phyloP scores from a whole-genome alignment of 2,888 invertebrate species.

The Melieria crassipennis region DNA sequence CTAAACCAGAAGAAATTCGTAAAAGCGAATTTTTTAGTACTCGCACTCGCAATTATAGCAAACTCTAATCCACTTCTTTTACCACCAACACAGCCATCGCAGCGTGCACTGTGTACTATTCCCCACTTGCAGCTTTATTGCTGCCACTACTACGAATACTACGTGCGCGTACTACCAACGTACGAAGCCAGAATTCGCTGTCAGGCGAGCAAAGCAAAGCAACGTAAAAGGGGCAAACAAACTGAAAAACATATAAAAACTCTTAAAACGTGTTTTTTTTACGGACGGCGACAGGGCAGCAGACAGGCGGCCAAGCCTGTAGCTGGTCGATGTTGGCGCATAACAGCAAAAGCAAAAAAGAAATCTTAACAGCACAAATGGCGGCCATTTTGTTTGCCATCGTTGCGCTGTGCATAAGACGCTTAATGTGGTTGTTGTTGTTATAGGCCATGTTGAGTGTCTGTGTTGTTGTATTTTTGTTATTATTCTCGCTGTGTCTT shows the following conservation, averaged over 20 bases:
- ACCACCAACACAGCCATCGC: background rate
- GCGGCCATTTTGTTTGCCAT: slow-evolving; percentile 5
- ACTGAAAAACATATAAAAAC: slow-evolving; percentile 33
- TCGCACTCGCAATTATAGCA: background rate
- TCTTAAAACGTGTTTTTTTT: slow-evolving; percentile 50
- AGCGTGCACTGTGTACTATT: background rate
- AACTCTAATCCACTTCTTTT: no score
- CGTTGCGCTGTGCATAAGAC: background rate
- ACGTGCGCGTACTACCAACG: background rate
- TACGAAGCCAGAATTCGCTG: no score
- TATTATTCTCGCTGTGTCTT: no score
- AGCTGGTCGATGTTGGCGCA: background rate
- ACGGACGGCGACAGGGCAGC: background rate
- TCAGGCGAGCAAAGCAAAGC: no score
- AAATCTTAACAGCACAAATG: background rate
- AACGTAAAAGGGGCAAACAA: background rate
- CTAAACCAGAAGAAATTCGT: background rate
- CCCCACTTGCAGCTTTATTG: background rate
- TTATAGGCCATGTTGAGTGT: no score
- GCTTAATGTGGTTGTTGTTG: no score
- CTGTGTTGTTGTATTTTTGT: no score
- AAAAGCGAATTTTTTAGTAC: background rate
- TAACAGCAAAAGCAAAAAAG: background rate
- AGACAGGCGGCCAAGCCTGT: no score
- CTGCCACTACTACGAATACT: slow-evolving; percentile 16